Evolutionary conservation across 1,140 invertebrate genomes (phyloP).

Genomic region (Meteorus sp.): DNA sequence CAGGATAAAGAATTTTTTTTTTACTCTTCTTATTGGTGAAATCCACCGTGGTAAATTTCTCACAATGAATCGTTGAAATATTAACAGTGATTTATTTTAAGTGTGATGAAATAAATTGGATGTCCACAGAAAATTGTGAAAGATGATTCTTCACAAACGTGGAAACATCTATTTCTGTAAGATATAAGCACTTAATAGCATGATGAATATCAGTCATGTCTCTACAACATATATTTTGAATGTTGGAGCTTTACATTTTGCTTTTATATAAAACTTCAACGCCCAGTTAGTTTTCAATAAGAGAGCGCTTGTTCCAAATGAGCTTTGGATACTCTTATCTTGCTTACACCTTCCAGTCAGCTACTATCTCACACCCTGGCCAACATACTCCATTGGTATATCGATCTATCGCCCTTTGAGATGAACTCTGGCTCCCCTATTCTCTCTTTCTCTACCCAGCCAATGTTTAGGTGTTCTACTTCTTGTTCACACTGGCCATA

Average conservation of each 20-base stretch:
- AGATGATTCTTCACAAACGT: too few species aligned
- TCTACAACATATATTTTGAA: not conserved
- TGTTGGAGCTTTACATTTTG: not conserved
- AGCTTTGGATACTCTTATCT: not conserved
- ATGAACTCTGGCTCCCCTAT: not conserved
- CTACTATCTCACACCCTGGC: too few species aligned
- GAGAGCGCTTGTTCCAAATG: not conserved
- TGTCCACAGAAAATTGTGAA: too few species aligned
- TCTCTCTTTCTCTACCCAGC: not conserved
- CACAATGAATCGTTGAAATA: too few species aligned
- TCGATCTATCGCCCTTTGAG: slow-evolving; percentile 12
- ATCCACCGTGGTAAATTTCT: too few species aligned
- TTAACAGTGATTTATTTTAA: too few species aligned
- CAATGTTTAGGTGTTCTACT: not conserved
- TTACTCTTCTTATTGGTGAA: too few species aligned
- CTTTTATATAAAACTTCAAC: not conserved
- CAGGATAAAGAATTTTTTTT: too few species aligned
- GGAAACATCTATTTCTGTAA: too few species aligned
- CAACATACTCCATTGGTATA: too few species aligned
- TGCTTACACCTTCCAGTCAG: not conserved
- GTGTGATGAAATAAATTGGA: too few species aligned
- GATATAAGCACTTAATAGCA: not conserved
- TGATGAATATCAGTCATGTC: slow-evolving; percentile 13
- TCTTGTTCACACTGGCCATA: not conserved
- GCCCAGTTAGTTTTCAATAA: not conserved